phyloP scores from a whole-genome alignment of 1,140 invertebrate species.

The Zaprionus capensis region DNA sequence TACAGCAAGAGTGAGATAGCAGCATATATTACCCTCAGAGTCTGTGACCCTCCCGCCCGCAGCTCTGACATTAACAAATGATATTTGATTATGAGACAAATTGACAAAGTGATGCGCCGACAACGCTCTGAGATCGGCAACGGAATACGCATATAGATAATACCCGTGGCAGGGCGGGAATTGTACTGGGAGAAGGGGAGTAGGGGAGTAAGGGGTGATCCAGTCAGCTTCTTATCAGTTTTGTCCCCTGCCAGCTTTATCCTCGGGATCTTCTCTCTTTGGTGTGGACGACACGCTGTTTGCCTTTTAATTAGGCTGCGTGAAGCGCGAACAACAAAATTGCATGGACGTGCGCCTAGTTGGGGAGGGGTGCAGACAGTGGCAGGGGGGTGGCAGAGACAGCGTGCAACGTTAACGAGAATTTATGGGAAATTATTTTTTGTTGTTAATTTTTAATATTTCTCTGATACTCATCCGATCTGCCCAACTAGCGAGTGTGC shows the following conservation, averaged over 20 bases:
- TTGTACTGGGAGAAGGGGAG: background rate
- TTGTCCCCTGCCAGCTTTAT: constrained; percentile 27
- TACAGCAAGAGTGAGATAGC: background rate
- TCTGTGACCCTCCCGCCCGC: constrained; percentile 46
- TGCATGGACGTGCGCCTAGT: constrained; percentile 36
- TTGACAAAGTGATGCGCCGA: constrained; percentile 73
- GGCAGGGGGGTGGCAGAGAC: background rate
- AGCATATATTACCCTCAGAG: constrained; percentile 27
- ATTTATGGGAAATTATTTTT: constrained; percentile 83
- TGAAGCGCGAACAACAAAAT: constrained; percentile 65
- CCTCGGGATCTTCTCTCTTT: constrained; percentile 39
- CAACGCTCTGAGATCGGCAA: constrained; percentile 18
- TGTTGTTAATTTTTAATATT: constrained; percentile 82
- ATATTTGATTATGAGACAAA: constrained; percentile 83
- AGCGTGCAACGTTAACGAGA: constrained; percentile 66
- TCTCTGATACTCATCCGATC: constrained; percentile 43
- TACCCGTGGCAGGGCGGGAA: background rate
- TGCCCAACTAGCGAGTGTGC: background rate
- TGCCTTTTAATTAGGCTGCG: constrained; percentile 79
- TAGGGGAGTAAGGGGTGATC: too few relatives aligned
- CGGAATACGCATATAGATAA: constrained; percentile 12
- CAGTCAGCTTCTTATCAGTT: constrained; percentile 9
- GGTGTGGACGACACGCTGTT: constrained; percentile 57
- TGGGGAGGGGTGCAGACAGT: background rate
- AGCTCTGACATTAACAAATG: constrained; percentile 79